These are phyloP conservation scores for Euwallacea similis DNA, from an alignment of 1,140 invertebrate species.

Conservation along the genomic window DNA sequence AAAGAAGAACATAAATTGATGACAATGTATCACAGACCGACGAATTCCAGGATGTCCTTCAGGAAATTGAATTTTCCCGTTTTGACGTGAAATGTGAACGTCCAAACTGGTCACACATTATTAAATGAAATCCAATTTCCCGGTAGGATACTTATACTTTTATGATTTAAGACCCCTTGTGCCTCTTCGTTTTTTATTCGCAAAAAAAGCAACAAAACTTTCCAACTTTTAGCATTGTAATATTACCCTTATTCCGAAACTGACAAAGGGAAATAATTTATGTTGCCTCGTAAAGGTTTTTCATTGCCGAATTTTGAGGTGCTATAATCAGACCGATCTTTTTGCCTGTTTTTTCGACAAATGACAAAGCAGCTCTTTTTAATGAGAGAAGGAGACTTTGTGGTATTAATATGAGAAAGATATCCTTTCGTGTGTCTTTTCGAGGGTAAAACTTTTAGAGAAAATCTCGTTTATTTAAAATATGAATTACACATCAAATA, in stretches of 20 bases:
- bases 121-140: constrained; percentile 13
- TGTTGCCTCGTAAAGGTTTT: constrained; percentile 3
- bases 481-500: too few species aligned
- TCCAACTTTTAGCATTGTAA: background rate
- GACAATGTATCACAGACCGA: background rate
- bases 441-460: too few species aligned
- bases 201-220: background rate
- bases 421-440: too few species aligned
- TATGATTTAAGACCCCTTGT: background rate
- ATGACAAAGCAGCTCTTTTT: constrained; percentile 3
- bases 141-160: background rate
- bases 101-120: constrained; percentile 6
- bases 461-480: too few species aligned
- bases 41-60: constrained; percentile 1
- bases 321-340: constrained; percentile 4
- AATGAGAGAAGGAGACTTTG: background rate
- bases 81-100: background rate
- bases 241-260: background rate
- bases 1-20: too few species aligned
- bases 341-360: background rate
- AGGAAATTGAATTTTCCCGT: constrained; percentile 16
- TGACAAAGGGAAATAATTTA: constrained; percentile 8
- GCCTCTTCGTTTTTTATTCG: too few species aligned
- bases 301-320: constrained; percentile 3
- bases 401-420: background rate